A percentile compares a stretch with the other conserved stretches of the same genome.
Conservation (phyloP, 2,797 vertebrate genomes). For the Anabacerthia variegaticeps region DNA sequence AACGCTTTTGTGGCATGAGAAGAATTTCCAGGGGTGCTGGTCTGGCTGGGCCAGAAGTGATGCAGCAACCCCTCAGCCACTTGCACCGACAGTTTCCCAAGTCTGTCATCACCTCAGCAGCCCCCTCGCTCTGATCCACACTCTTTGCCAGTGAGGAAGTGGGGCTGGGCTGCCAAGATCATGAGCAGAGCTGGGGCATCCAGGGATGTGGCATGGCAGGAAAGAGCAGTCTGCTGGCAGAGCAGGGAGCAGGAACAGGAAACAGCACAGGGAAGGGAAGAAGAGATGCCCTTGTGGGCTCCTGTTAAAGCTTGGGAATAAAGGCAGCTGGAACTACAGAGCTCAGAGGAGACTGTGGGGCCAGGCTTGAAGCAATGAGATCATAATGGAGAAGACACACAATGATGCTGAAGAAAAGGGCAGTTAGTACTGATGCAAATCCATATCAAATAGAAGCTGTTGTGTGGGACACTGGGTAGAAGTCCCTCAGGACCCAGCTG, state of each 20-base stretch:
- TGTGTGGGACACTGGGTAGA: not conserved
- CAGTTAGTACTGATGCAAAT: not conserved
- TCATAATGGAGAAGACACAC: not conserved
- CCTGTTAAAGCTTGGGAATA: not conserved
- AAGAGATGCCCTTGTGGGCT: not conserved
- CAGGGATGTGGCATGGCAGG: not conserved
- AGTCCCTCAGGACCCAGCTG: not conserved
- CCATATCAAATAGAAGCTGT: not conserved
- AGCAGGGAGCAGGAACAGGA: rapidly evolving
- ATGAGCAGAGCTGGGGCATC: not conserved
- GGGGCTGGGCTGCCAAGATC: not conserved
- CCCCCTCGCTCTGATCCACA: too few relatives aligned
- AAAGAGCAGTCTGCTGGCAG: not conserved
- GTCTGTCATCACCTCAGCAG: not conserved
- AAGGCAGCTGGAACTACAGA: not conserved
- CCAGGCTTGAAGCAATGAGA: not conserved
- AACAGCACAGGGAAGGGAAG: not conserved
- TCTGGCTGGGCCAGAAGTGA: not conserved
- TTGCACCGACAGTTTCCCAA: rapidly evolving
- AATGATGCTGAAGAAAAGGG: not conserved
- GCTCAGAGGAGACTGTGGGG: not conserved
- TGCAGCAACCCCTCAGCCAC: not conserved
- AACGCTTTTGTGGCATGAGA: not conserved
- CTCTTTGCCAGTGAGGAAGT: too few relatives aligned
- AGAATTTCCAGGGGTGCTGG: not conserved